phyloP scores from a whole-genome alignment of 2,888 invertebrate species.

The Ischnura elegans region DNA sequence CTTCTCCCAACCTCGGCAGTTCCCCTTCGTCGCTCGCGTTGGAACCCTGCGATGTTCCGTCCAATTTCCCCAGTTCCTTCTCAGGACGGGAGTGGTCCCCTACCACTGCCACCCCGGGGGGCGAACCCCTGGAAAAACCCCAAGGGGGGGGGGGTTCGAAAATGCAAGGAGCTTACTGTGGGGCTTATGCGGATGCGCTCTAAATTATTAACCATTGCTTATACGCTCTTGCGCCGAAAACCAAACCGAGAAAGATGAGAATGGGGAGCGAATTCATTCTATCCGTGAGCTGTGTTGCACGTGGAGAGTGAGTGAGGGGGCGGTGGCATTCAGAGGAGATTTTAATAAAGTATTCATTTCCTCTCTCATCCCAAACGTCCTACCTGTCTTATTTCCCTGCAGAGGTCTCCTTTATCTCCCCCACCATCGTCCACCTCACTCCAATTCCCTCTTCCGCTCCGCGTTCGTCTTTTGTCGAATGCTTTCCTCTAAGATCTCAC shows the following conservation, averaged over 20 bases:
- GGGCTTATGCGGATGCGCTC: conserved; percentile 41
- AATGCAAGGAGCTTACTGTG: conserved; percentile 40
- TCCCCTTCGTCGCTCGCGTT: not conserved
- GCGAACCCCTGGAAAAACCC: too few species aligned
- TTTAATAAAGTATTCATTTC: conserved; percentile 65
- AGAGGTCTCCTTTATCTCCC: not conserved
- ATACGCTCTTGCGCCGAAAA: conserved; percentile 46
- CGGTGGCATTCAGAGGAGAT: conserved; percentile 6
- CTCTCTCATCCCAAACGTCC: not conserved
- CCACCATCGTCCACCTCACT: not conserved
- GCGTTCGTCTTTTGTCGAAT: not conserved
- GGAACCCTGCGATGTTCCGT: not conserved
- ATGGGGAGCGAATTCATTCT: conserved; percentile 7
- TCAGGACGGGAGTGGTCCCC: too few species aligned
- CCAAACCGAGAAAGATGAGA: conserved; percentile 35
- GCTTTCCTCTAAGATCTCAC: not conserved
- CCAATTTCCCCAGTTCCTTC: not conserved
- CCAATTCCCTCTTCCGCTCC: not conserved
- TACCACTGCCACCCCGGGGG: not conserved
- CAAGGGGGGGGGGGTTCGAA: not conserved
- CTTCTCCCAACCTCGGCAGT: not conserved
- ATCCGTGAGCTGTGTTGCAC: not conserved
- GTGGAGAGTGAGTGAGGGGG: not conserved
- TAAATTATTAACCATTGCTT: conserved; percentile 57
- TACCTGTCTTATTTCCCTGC: not conserved